phyloP scores from a whole-genome alignment of 2,888 invertebrate species.

The Bombylius discolor region DNA sequence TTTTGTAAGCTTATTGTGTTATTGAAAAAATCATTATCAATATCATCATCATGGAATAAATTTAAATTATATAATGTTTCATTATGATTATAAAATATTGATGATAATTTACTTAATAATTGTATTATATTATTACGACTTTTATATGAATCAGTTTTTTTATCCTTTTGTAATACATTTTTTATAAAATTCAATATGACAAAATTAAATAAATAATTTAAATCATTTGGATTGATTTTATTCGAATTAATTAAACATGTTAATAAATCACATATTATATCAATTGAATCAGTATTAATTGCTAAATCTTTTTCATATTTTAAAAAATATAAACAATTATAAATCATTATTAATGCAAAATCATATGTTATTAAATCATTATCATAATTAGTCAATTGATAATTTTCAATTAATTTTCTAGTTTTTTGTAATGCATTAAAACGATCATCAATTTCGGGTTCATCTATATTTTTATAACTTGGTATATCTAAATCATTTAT shows the following conservation, averaged over 20 bases:
- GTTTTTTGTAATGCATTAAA: neutral
- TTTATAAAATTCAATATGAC: constrained; percentile 61
- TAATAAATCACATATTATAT: constrained; percentile 53
- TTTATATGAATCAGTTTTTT: too few relatives aligned
- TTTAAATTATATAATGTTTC: constrained; percentile 57
- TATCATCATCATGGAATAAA: constrained; percentile 43
- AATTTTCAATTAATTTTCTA: neutral
- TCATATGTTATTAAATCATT: constrained; percentile 25
- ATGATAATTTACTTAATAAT: constrained; percentile 61
- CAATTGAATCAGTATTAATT: too few relatives aligned
- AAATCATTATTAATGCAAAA: constrained; percentile 47
- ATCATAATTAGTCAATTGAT: constrained; percentile 17
- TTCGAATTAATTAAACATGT: constrained; percentile 48
- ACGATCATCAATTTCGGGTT: too few relatives aligned
- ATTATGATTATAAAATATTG: constrained; percentile 57
- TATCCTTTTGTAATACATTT: constrained; percentile 36
- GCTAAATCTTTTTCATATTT: constrained; percentile 63
- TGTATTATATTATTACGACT: constrained; percentile 62
- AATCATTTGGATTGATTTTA: constrained; percentile 40
- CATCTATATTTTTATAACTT: too few relatives aligned
- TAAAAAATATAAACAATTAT: constrained; percentile 71
- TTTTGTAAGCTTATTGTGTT: constrained; percentile 80
- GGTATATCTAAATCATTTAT: too few relatives aligned
- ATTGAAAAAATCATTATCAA: constrained; percentile 83
- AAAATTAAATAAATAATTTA: constrained; percentile 55